Evolutionary conservation across 2,797 vertebrate species (phyloP).

Genomic region (Champsocephalus esox): DNA sequence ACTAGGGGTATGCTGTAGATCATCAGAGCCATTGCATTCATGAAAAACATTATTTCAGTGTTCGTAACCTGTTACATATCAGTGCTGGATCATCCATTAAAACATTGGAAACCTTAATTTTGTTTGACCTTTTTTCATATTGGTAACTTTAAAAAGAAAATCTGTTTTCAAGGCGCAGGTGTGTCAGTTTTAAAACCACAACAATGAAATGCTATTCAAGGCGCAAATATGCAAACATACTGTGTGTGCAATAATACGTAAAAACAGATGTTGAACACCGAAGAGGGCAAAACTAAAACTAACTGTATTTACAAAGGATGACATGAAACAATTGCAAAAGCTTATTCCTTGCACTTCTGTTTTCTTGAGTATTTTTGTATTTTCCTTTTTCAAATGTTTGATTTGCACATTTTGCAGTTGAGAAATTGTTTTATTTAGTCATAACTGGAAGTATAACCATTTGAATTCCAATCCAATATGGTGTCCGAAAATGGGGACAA

Average conservation of each 20-base stretch:
- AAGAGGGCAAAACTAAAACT: too few relatives aligned
- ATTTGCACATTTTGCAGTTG: too few relatives aligned
- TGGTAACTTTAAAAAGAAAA: background rate
- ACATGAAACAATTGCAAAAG: background rate
- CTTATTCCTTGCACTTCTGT: background rate
- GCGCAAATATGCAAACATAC: background rate
- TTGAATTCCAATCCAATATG: background rate
- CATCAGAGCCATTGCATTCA: conserved; percentile 28
- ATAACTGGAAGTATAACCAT: background rate
- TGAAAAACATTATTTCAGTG: conserved; percentile 40
- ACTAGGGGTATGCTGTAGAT: conserved; percentile 25
- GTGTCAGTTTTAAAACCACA: background rate
- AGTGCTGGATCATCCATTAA: conserved; percentile 69
- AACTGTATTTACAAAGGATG: too few relatives aligned
- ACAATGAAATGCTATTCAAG: background rate
- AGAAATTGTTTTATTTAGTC: too few relatives aligned
- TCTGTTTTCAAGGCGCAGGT: background rate
- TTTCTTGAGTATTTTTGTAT: background rate
- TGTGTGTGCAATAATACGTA: background rate
- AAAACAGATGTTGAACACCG: background rate
- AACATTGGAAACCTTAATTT: conserved; percentile 45
- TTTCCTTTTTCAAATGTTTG: background rate
- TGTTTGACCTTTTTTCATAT: conserved; percentile 25
- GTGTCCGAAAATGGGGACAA: background rate
- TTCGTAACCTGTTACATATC: conserved; percentile 68